These are phyloP conservation scores for Agrilus cyanescens DNA, from an alignment of 2,888 invertebrate species.

Conservation along the genomic window DNA sequence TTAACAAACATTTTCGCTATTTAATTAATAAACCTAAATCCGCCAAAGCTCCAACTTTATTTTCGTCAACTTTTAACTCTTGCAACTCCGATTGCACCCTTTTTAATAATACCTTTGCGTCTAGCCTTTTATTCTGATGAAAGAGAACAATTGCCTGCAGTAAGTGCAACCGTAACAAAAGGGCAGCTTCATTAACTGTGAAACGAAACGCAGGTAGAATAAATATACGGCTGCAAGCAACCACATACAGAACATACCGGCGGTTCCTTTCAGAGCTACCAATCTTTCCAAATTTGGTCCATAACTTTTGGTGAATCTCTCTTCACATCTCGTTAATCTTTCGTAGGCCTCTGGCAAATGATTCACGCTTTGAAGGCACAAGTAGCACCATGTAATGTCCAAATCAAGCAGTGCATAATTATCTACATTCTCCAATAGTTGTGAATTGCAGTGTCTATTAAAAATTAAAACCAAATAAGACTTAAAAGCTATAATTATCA, in stretches of 20 bases:
- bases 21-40: constrained; percentile 42
- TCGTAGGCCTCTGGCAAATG: constrained; percentile 62
- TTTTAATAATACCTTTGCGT: constrained; percentile 48
- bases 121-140: constrained; percentile 57
- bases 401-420: constrained; percentile 74
- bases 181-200: constrained; percentile 55
- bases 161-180: constrained; percentile 66
- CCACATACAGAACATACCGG: constrained; percentile 33
- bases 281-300: constrained; percentile 52
- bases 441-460: constrained; percentile 53
- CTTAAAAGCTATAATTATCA: background rate
- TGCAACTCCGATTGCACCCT: constrained; percentile 54
- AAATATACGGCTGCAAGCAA: background rate
- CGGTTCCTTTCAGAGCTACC: constrained; percentile 44
- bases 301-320: constrained; percentile 51
- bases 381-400: constrained; percentile 84
- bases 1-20: background rate
- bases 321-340: constrained; percentile 55
- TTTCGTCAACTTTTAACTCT: constrained; percentile 48
- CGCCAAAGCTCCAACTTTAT: constrained; percentile 39
- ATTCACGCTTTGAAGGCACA: constrained; percentile 58
- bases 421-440: constrained; percentile 58
- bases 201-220: background rate
- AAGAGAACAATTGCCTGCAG: constrained; percentile 70
- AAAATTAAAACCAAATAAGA: constrained; percentile 13